These are phyloP conservation scores for Melanocharis versteri DNA, from an alignment of 2,113 vertebrate genomes.

Conservation along the genomic window DNA sequence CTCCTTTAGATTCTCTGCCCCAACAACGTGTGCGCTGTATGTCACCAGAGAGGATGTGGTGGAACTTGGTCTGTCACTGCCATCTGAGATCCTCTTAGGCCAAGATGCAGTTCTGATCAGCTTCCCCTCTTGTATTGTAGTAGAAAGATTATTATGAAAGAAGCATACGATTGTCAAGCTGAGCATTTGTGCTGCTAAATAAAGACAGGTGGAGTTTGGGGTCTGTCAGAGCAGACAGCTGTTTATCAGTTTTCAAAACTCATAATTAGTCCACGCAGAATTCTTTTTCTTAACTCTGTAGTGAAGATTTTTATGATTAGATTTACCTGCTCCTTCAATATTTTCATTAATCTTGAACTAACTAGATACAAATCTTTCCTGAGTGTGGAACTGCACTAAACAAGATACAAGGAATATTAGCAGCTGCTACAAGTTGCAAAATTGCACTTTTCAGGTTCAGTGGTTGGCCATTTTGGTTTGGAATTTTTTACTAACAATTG, in stretches of 20 bases:
- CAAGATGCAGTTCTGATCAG: background rate
- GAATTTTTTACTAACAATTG: background rate
- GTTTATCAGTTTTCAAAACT: background rate
- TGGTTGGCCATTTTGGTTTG: background rate
- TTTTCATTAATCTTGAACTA: background rate
- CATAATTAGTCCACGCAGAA: background rate
- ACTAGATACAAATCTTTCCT: background rate
- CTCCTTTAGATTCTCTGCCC: background rate
- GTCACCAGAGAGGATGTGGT: background rate
- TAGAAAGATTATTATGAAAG: background rate
- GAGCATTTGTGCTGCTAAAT: background rate
- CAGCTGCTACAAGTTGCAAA: background rate
- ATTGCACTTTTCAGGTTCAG: background rate
- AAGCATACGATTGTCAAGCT: fast-evolving
- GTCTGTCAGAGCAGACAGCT: background rate
- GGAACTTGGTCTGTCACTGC: background rate
- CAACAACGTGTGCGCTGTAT: background rate
- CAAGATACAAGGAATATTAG: background rate
- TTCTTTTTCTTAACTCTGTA: background rate
- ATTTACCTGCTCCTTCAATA: background rate
- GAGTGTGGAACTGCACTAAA: background rate
- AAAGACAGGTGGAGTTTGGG: background rate
- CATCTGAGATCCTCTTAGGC: background rate
- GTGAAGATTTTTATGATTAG: background rate
- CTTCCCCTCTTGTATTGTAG: background rate